A percentile compares a stretch with the other conserved stretches of the same genome.
phyloP scores from a whole-genome alignment of 2,113 vertebrate species.

The Pangasianodon hypophthalmus region DNA sequence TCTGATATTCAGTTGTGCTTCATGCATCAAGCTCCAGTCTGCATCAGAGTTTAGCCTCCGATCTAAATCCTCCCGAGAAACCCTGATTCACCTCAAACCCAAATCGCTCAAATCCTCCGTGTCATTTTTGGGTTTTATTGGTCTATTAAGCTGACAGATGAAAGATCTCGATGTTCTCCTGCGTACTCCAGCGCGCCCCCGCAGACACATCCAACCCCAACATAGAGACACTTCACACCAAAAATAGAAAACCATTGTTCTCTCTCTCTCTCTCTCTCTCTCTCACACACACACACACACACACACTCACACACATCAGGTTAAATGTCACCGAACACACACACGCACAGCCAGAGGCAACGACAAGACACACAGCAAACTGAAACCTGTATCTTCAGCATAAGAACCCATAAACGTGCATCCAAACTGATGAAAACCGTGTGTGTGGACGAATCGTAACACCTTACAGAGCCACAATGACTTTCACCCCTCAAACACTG shows the following conservation, averaged over 20 bases:
- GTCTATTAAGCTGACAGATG: conserved; percentile 31
- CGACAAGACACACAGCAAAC: background rate
- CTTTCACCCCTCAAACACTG: background rate
- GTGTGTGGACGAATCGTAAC: background rate
- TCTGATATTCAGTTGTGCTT: background rate
- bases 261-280: background rate
- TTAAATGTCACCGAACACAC: conserved; percentile 29
- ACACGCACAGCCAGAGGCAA: conserved; percentile 13
- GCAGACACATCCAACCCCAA: background rate
- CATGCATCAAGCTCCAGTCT: background rate
- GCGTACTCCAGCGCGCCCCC: background rate
- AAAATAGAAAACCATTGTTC: background rate
- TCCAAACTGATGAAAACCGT: background rate
- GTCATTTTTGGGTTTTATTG: conserved; percentile 3
- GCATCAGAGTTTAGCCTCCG: background rate
- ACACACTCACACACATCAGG: conserved; percentile 11
- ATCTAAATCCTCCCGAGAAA: conserved; percentile 18
- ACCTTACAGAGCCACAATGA: background rate
- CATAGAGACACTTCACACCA: background rate
- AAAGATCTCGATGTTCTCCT: background rate
- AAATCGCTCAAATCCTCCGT: background rate
- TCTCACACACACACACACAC: background rate
- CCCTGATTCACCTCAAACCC: conserved; percentile 30
- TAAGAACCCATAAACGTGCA: background rate
- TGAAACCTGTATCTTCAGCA: background rate